Conservation (phyloP, 2,888 invertebrate genomes). For the Odontocerum albicorne region DNA sequence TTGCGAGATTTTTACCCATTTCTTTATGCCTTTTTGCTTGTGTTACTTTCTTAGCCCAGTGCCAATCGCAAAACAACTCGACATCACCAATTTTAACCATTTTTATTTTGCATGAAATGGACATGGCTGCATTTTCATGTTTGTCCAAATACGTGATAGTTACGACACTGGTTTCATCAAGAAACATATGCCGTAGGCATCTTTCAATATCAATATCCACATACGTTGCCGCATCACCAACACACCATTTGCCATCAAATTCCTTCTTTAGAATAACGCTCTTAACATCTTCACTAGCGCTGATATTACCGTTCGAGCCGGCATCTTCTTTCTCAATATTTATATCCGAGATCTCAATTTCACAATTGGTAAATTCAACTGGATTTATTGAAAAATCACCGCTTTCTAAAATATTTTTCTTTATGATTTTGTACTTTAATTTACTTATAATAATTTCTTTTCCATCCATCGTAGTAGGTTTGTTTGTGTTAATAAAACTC, state of each 20-base stretch:
- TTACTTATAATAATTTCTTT: conserved; percentile 26
- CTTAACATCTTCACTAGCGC: conserved; percentile 42
- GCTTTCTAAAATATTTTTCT: conserved; percentile 46
- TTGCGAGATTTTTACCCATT: conserved; percentile 65
- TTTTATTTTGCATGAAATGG: conserved; percentile 50
- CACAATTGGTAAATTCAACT: conserved; percentile 52
- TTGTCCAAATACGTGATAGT: conserved; percentile 46
- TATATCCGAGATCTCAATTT: conserved; percentile 46
- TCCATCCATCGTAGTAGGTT: conserved; percentile 16
- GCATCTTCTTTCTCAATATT: conserved; percentile 43
- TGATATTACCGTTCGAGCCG: conserved; percentile 38
- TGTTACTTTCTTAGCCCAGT: conserved; percentile 56
- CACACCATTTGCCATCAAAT: conserved; percentile 51
- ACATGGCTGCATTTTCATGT: conserved; percentile 42
- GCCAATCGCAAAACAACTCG: conserved; percentile 59
- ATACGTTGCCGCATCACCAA: conserved; percentile 53
- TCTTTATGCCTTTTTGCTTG: conserved; percentile 58
- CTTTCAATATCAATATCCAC: conserved; percentile 59
- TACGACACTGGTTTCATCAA: conserved; percentile 50
- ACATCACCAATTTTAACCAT: conserved; percentile 49
- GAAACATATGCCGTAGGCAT: conserved; percentile 57
- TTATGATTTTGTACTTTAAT: conserved; percentile 37
- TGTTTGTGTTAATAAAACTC: too few species aligned
- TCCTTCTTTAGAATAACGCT: conserved; percentile 44
- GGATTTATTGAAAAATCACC: conserved; percentile 51